Evolutionary conservation across 2,888 invertebrate genomes (phyloP).

Genomic region (Chamaedrilus cognettii): DNA sequence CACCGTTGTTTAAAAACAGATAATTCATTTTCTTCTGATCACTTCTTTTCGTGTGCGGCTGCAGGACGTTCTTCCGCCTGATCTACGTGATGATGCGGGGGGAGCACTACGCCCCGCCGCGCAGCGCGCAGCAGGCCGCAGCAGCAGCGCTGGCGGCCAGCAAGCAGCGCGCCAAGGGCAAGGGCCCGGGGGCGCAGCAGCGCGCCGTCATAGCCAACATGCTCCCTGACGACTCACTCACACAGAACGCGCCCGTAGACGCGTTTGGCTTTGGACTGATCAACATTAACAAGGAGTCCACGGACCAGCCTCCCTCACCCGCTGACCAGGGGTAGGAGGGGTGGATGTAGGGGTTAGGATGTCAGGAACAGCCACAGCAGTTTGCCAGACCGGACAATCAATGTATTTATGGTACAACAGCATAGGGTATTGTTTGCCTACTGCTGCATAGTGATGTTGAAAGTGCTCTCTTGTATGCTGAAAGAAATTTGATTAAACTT

Average conservation of each 20-base stretch:
- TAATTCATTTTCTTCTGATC: no score
- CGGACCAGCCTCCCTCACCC: not conserved
- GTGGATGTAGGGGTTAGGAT: no score
- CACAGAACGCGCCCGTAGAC: slow-evolving; percentile 3
- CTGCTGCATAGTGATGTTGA: no score
- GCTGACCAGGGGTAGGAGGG: slow-evolving; percentile 6
- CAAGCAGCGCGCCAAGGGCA: slow-evolving; percentile 29
- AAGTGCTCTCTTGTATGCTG: no score
- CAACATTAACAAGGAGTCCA: not conserved
- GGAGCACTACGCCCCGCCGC: slow-evolving; percentile 37
- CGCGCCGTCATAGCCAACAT: slow-evolving; percentile 17
- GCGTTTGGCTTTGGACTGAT: slow-evolving; percentile 13
- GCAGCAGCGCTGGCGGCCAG: slow-evolving; percentile 22
- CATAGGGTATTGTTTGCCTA: no score
- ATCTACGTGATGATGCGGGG: slow-evolving; percentile 59
- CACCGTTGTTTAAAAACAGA: no score
- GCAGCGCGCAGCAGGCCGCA: slow-evolving; percentile 22
- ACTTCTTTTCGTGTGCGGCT: no score
- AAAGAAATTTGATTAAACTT: no score
- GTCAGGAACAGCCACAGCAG: no score
- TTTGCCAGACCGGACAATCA: no score
- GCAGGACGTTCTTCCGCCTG: slow-evolving; percentile 56
- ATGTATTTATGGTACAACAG: no score
- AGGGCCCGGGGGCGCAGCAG: slow-evolving; percentile 11
- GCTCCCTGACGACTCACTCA: slow-evolving; percentile 21